Base-by-base conservation (phyloP, 2,797 vertebrate genomes). In the Lepidocolaptes lacrymiger region DNA sequence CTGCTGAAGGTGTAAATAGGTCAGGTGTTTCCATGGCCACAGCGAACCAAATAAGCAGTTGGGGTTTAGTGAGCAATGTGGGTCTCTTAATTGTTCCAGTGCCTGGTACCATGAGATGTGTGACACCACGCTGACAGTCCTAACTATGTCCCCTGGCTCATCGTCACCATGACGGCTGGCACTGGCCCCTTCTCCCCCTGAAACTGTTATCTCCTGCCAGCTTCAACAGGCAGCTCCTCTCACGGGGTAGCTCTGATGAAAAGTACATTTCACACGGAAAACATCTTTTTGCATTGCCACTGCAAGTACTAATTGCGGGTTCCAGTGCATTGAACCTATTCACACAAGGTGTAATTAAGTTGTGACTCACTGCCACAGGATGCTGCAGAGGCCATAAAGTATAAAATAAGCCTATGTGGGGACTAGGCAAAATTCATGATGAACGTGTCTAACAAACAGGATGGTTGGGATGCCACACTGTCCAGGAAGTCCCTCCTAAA, bases 311-410 rank as follows among this genome's bases (percentile, higher is more conserved):
- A 96, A 96, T 88, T 95, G 85, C 80, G 4, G 21, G 55, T 85
- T 94, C 82, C 80, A 90, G 64, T 3, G 9, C 80, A 67, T 4
- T 91, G 85, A 96, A 95, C 93, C 83, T 85, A 54, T 66, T 76
- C 18, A 16, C 66, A 86, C 76, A 90, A 90, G 83, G 71, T 94
- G 91, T 79, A 94, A 95, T 95, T 94, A 95, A 85, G 71, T 34
- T 85, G 85, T 96, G 94, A 95, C 76, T 97, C 95, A 96, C 67
- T 88, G 85, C 74, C 80, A 91, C 67, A 79, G 91, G 80, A 91
- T 63, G 67, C 74, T 94, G 74, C 59, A 76, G 43, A 81, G 85
- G 83, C 83, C 91, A 93, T 39, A 30, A 89, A 75, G n/a, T 12
- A 88, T 18, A 78, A 94, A 93, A 88, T 28, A 78, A 84, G 24